Percentiles rank a stretch among this genome's conserved stretches.
These are phyloP conservation scores for Pitta sordida DNA, from an alignment of 2,113 vertebrate species.

Conservation along the genomic window DNA sequence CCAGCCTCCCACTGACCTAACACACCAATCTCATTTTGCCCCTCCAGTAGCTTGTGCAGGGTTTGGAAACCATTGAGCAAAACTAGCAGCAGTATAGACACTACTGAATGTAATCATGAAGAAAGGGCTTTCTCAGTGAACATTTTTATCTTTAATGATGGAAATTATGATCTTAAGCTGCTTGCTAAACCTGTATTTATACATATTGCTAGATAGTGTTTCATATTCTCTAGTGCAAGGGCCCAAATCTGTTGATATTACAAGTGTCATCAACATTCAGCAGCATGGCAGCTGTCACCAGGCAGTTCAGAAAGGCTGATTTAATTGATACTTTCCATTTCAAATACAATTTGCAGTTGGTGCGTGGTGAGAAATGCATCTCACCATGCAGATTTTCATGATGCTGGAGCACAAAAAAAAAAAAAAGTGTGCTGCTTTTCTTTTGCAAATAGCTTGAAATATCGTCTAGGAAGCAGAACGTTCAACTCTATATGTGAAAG, in stretches of 20 bases:
- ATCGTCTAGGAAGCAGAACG: not conserved
- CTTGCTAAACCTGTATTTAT: constrained; percentile 12
- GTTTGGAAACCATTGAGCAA: not conserved
- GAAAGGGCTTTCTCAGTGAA: not conserved
- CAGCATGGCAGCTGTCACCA: constrained; percentile 38
- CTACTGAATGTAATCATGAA: not conserved
- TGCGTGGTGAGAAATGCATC: constrained; percentile 63
- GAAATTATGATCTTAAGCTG: not conserved
- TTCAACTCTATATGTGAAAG: not conserved
- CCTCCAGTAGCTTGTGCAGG: not conserved
- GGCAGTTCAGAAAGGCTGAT: constrained; percentile 55
- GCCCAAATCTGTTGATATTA: constrained; percentile 43
- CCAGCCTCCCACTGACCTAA: not conserved
- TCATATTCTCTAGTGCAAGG: constrained; percentile 15
- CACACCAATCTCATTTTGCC: accelerated
- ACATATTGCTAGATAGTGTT: constrained; percentile 3
- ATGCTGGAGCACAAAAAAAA: not conserved
- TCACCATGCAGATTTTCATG: constrained; percentile 56
- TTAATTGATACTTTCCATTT: constrained; percentile 68
- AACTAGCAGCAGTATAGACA: not conserved
- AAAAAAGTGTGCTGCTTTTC: not conserved
- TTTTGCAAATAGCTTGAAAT: constrained; percentile 5
- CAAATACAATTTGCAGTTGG: constrained; percentile 60
- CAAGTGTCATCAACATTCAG: constrained; percentile 33
- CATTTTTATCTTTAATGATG: not conserved